Conservation (phyloP, 2,888 invertebrate species). For the Archips crataeganus region DNA sequence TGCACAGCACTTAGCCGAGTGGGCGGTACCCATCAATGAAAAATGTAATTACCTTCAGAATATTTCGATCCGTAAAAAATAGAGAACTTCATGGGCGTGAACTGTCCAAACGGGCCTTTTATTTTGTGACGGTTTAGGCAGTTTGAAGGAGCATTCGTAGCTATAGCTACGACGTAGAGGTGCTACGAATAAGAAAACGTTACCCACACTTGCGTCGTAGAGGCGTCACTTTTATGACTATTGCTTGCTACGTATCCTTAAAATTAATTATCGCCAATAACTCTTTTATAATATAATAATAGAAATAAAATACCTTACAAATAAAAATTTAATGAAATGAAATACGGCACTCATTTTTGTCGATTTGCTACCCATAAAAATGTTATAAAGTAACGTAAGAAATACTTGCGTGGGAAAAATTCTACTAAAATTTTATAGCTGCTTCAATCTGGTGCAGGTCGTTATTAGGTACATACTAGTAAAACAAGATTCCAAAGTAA, state of each 20-base stretch:
- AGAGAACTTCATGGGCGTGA: no score
- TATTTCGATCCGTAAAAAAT: no score
- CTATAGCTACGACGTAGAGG: constrained; percentile 26
- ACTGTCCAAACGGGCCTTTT: no score
- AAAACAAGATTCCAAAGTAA: constrained; percentile 2
- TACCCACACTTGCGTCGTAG: background rate
- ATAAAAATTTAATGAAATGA: no score
- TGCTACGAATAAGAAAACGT: constrained; percentile 13
- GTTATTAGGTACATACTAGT: background rate
- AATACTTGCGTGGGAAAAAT: background rate
- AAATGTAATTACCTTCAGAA: no score
- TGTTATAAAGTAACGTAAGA: background rate
- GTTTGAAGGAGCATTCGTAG: constrained; percentile 6
- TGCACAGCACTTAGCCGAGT: no score
- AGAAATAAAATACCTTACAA: no score
- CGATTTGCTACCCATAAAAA: background rate
- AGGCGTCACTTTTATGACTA: background rate
- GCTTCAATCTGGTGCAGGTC: background rate
- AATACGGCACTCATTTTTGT: no score
- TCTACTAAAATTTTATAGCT: background rate
- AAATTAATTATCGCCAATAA: no score
- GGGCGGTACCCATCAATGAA: no score
- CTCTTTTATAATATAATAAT: no score
- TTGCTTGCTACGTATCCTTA: background rate
- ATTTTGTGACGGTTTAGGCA: background rate